Percentiles rank a stretch among this genome's conserved stretches.
Conservation (phyloP, 2,888 invertebrate genomes). For the Poecilus cupreus region DNA sequence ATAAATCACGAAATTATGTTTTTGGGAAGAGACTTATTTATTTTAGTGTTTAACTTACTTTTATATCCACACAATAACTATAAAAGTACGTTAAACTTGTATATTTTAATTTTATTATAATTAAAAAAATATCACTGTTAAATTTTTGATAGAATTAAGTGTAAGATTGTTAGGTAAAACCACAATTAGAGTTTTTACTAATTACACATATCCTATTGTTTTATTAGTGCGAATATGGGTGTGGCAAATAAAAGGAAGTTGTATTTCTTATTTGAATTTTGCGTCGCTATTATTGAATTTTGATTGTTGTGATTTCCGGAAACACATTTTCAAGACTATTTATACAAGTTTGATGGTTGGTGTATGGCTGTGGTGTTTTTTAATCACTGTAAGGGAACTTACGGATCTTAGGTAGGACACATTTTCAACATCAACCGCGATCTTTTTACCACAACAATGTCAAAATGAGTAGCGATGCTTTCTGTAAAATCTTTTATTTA, state of each 20-base stretch:
- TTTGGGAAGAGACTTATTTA: constrained; percentile 18
- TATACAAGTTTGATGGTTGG: constrained; percentile 22
- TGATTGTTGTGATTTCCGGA: constrained; percentile 35
- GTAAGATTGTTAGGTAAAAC: background rate
- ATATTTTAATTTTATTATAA: background rate
- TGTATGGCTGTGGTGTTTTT: constrained; percentile 56
- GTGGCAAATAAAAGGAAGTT: constrained; percentile 19
- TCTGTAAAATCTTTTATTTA: too few species aligned
- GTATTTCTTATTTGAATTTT: background rate
- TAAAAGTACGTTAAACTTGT: constrained; percentile 10
- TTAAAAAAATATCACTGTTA: background rate
- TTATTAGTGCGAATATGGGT: constrained; percentile 16
- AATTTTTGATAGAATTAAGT: constrained; percentile 5
- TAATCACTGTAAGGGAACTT: constrained; percentile 48
- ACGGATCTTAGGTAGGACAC: constrained; percentile 15
- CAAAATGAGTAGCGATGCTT: too few species aligned
- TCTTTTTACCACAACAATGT: too few species aligned
- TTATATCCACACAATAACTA: background rate
- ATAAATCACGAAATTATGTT: background rate
- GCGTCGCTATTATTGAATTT: background rate
- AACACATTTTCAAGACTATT: constrained; percentile 45
- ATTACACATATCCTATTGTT: constrained; percentile 41
- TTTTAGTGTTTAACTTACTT: constrained; percentile 13
- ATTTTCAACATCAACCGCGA: constrained; percentile 49
- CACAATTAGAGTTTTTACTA: background rate